These are phyloP conservation scores for Pentalonia nigronervosa DNA, from an alignment of 1,140 invertebrate genomes.

Conservation along the genomic window DNA sequence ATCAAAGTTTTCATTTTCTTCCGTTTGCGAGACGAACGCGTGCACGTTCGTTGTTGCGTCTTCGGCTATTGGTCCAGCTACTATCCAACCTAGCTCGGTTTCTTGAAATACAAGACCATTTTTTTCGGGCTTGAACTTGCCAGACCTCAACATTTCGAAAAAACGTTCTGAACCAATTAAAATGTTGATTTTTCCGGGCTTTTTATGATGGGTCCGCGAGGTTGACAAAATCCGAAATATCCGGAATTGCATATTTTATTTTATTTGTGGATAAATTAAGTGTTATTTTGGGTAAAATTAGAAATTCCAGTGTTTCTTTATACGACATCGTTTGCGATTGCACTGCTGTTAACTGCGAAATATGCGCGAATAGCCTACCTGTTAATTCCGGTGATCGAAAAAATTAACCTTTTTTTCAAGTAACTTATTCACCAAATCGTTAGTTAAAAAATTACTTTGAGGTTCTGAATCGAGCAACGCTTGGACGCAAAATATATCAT, in stretches of 20 bases:
- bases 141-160: background rate
- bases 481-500: background rate
- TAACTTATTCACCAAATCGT: background rate
- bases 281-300: conserved; percentile 8
- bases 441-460: background rate
- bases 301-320: background rate
- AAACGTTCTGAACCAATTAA: background rate
- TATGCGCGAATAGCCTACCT: background rate
- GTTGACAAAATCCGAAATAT: background rate
- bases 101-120: background rate
- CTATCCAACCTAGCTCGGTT: background rate
- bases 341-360: background rate
- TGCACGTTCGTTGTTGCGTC: background rate
- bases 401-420: background rate
- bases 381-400: background rate
- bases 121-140: background rate
- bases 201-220: background rate
- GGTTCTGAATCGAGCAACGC: background rate
- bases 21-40: background rate
- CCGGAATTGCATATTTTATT: background rate
- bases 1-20: background rate
- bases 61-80: background rate
- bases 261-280: background rate
- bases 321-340: background rate
- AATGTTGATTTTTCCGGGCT: background rate